phyloP scores from a whole-genome alignment of 2,797 vertebrate genomes.

The Pogonophryne albipinna region DNA sequence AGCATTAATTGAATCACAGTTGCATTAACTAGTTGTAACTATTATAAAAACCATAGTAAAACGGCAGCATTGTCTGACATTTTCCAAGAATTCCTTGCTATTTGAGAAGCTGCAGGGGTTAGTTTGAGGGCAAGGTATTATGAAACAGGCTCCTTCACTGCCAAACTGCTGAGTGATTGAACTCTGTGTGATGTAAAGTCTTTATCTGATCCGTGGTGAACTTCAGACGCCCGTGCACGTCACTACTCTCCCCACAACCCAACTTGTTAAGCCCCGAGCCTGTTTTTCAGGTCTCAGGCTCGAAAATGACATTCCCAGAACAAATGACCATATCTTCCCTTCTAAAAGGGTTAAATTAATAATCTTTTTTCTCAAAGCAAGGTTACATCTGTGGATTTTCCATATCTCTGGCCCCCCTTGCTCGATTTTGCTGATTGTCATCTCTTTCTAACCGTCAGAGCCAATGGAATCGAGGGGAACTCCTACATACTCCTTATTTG shows the following conservation, averaged over 20 bases:
- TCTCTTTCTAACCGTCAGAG: too few species aligned
- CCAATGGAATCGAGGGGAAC: too few species aligned
- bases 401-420: too few species aligned
- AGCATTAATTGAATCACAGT: neutral
- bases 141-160: conserved; percentile 33
- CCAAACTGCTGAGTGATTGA: conserved; percentile 45
- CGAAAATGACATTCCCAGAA: too few species aligned
- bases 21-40: neutral
- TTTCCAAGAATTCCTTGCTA: neutral
- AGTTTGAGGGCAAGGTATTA: conserved; percentile 19
- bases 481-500: too few species aligned
- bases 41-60: neutral
- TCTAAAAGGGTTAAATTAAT: too few species aligned
- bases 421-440: too few species aligned
- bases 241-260: conserved; percentile 24
- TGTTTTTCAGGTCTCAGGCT: too few species aligned
- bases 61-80: neutral
- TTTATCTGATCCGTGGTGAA: conserved; percentile 78
- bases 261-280: too few species aligned
- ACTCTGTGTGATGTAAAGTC: conserved; percentile 52
- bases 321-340: too few species aligned
- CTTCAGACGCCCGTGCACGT: conserved; percentile 75
- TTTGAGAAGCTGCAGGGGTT: neutral
- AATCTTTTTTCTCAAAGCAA: too few species aligned
- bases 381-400: too few species aligned